These are phyloP conservation scores for Anoncus sp. DNA, from an alignment of 2,888 invertebrate genomes.

Conservation along the genomic window DNA sequence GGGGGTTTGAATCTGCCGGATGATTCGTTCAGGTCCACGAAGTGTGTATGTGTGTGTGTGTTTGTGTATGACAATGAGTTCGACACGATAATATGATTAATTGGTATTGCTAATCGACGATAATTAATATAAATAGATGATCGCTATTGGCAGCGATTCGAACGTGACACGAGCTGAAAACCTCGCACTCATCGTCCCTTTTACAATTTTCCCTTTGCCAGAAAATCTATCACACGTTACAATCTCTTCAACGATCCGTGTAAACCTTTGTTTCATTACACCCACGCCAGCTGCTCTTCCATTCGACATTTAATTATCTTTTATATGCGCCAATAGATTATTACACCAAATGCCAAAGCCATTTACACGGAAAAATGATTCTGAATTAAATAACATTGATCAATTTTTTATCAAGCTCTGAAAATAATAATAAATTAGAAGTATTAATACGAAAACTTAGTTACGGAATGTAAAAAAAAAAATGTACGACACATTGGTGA, in stretches of 20 bases:
- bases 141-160: slow-evolving; percentile 79
- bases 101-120: slow-evolving; percentile 82
- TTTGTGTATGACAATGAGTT: slow-evolving; percentile 61
- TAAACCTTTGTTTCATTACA: slow-evolving; percentile 15
- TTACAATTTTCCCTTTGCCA: slow-evolving; percentile 1
- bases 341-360: neutral
- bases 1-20: slow-evolving; percentile 38
- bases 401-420: no score
- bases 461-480: slow-evolving; percentile 12
- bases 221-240: slow-evolving; percentile 12
- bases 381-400: no score
- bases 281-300: neutral
- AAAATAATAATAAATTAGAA: neutral
- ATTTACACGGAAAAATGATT: no score
- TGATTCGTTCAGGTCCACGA: slow-evolving; percentile 50
- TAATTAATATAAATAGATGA: slow-evolving; percentile 83
- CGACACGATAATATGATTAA: slow-evolving; percentile 82
- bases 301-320: slow-evolving; percentile 1
- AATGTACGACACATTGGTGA: slow-evolving; percentile 36
- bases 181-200: neutral
- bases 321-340: no score
- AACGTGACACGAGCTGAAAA: slow-evolving; percentile 60
- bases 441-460: neutral
- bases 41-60: no score
- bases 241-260: slow-evolving; percentile 8